Evolutionary conservation across 2,888 invertebrate species (phyloP), one percentile per base, ranked within the genome.

Genomic region (Drepana falcataria): DNA sequence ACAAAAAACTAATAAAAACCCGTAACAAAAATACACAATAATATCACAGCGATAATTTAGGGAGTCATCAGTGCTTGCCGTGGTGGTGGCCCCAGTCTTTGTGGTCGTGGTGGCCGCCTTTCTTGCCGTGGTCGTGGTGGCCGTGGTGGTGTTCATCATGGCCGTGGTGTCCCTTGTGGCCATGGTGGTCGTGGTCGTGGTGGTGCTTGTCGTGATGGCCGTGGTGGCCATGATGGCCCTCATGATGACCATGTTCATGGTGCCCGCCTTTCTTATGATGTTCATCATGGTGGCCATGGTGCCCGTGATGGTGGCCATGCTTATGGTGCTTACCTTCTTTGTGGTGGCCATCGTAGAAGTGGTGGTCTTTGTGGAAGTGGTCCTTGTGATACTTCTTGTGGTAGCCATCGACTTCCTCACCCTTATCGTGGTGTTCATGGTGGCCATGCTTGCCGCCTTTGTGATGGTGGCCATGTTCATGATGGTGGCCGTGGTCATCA

Each of bases 301-400:
- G 90, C 48, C 87, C 89, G 59, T 91, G 86, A 60, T 90, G 90
- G 35, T 91, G 64, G 0, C 90, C 90, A 47, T 91, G 86, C 57
- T 91, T 91, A 65, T 91, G 90, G 51, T 91, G 90, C 64, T 91
- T 90, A 71, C 90, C 90, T 73, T 86, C 87, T 7, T 86, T 69
- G 57, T 90, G 90, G 58, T 90, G 82, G 66, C 84, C 90, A 69
- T 89, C 90, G 70, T 90, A 88, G 71, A 89, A 90, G 82, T 90
- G 88, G 60, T 90, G 90, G 60, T 90, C 89, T 72, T 90, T 90
- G 63, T 90, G 87, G 84, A 81, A 90, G 73, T 80, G 75, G 58
- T 90, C 90, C 69, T 90, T 90, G 55, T 90, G 90, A 71, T 87
- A 87, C 57, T 90, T 90, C 79, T 90, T 90, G 74, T 90, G 90